A percentile compares a stretch with the other conserved stretches of the same genome.
phyloP scores from a whole-genome alignment of 2,113 vertebrate species.

The Limnothrissa miodon region DNA sequence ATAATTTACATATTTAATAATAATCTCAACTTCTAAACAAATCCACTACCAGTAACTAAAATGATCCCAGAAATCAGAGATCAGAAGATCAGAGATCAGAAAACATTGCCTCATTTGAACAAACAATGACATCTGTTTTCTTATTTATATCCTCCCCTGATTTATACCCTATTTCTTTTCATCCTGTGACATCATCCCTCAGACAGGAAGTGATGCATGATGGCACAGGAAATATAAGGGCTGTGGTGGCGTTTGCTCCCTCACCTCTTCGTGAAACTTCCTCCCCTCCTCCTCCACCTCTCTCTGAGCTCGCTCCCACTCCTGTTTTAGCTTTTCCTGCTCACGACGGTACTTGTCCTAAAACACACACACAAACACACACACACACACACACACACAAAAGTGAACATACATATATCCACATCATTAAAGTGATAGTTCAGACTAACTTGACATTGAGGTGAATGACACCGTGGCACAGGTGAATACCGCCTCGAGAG shows the following conservation, averaged over 20 bases:
- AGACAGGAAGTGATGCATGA: neutral
- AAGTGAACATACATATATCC: slow-evolving; percentile 45
- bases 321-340: slow-evolving; percentile 92
- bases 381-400: slow-evolving; percentile 56
- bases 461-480: too few relatives aligned
- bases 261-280: slow-evolving; percentile 94
- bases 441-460: too few relatives aligned
- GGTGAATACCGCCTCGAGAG: too few relatives aligned
- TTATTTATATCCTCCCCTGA: neutral
- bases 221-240: neutral
- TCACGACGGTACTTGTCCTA: slow-evolving; percentile 92
- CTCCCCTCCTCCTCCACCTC: slow-evolving; percentile 94
- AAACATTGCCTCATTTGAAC: neutral
- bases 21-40: neutral
- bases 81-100: too few relatives aligned
- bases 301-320: slow-evolving; percentile 95
- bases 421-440: too few relatives aligned
- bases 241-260: neutral
- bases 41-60: neutral
- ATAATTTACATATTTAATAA: too few relatives aligned
- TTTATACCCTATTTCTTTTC: neutral
- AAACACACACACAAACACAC: slow-evolving; percentile 38
- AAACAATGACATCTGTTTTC: neutral
- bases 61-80: too few relatives aligned
- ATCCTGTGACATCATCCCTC: neutral